phyloP scores from a whole-genome alignment of 2,113 vertebrate genomes.

The Siphamia tubifer region DNA sequence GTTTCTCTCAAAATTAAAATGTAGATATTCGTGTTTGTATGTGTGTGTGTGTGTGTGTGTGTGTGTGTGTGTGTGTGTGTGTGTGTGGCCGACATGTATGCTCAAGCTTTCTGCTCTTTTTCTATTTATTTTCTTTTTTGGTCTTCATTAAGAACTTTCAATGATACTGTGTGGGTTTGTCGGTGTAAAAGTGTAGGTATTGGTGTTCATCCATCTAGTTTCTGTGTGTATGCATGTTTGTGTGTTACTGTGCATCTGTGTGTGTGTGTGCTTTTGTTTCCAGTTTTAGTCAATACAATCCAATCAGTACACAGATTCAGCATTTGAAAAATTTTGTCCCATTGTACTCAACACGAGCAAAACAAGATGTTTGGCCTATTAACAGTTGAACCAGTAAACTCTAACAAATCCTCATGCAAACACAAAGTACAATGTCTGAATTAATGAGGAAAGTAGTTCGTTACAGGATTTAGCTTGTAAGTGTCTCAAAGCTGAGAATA shows the following conservation, averaged over 20 bases:
- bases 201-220: neutral
- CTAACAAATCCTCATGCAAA: conserved; percentile 26
- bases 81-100: neutral
- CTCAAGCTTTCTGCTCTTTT: neutral
- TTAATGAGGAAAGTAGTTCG: neutral
- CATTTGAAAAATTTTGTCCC: conserved; percentile 13
- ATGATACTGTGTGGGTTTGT: neutral
- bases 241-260: neutral
- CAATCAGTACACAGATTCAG: conserved; percentile 17
- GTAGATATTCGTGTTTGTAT: neutral
- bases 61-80: neutral
- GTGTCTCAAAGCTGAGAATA: neutral
- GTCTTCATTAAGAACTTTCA: neutral
- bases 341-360: conserved; percentile 10
- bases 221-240: neutral
- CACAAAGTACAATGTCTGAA: neutral
- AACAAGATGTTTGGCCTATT: neutral
- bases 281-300: neutral
- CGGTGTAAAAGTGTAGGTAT: neutral
- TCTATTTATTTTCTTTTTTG: too few species aligned
- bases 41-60: neutral
- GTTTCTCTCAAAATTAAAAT: too few species aligned
- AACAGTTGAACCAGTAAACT: neutral
- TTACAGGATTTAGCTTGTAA: neutral
- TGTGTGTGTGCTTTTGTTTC: conserved; percentile 2